phyloP scores from a whole-genome alignment of 2,888 invertebrate species.

The Eristalis intricaria region DNA sequence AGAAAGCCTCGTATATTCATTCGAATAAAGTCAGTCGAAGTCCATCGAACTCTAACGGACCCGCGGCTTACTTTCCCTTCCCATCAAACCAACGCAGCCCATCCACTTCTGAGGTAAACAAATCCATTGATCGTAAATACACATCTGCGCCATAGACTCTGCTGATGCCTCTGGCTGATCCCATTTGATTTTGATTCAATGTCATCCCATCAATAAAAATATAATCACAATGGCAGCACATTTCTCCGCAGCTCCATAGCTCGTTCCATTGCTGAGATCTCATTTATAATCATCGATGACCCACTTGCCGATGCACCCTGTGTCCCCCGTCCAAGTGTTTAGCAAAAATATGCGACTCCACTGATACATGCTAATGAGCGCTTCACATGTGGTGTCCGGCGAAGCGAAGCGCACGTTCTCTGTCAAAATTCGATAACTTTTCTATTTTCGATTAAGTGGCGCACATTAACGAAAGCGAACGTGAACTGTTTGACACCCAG shows the following conservation, averaged over 20 bases:
- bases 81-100: neutral
- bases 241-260: neutral
- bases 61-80: no score
- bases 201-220: neutral
- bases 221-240: neutral
- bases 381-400: neutral
- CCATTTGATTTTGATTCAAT: neutral
- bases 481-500: slow-evolving; percentile 8
- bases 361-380: neutral
- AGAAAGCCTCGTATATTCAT: no score
- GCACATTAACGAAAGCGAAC: slow-evolving; percentile 48
- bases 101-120: neutral
- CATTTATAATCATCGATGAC: neutral
- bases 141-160: neutral
- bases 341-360: neutral
- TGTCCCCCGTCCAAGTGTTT: neutral
- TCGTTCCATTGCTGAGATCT: neutral
- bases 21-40: no score
- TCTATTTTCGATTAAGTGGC: slow-evolving; percentile 39
- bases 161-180: neutral
- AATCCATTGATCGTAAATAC: neutral
- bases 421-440: slow-evolving; percentile 2
- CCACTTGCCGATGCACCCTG: neutral
- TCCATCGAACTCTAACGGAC: no score
- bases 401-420: neutral